Evolutionary conservation across 2,888 invertebrate species (phyloP).

Genomic region (Lasioglossum calceatum): DNA sequence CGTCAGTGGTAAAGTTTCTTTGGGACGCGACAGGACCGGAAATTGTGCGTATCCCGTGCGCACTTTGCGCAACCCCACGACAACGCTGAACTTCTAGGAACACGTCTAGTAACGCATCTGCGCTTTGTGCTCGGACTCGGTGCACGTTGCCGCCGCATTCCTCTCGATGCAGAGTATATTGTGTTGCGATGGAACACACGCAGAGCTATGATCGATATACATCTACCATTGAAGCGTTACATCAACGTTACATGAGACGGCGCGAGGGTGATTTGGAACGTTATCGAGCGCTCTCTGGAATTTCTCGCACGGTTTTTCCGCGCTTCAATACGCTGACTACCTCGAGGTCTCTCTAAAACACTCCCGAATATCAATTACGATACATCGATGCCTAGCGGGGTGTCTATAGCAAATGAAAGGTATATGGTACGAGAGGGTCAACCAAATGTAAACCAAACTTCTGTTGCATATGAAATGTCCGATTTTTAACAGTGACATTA

Average conservation of each 20-base stretch:
- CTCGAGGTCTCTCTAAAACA: background rate
- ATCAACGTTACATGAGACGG: slow-evolving; percentile 17
- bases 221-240: slow-evolving; percentile 52
- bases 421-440: background rate
- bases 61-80: background rate
- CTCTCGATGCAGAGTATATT: background rate
- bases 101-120: slow-evolving; percentile 10
- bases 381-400: background rate
- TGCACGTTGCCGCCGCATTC: background rate
- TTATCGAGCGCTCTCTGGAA: background rate
- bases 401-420: background rate
- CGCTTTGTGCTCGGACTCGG: background rate
- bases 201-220: slow-evolving; percentile 18
- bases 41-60: slow-evolving; percentile 21
- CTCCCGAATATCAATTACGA: background rate
- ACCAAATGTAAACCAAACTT: background rate
- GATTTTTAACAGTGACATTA: no score
- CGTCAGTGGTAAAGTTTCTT: background rate
- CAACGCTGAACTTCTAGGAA: slow-evolving; percentile 9
- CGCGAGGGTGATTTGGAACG: background rate
- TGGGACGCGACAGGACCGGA: background rate
- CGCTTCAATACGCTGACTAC: background rate
- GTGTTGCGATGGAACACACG: slow-evolving; percentile 38
- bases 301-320: background rate
- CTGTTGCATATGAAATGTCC: no score